Evolutionary conservation across 1,140 invertebrate species (phyloP).

Genomic region (Heliconius hewitsoni): DNA sequence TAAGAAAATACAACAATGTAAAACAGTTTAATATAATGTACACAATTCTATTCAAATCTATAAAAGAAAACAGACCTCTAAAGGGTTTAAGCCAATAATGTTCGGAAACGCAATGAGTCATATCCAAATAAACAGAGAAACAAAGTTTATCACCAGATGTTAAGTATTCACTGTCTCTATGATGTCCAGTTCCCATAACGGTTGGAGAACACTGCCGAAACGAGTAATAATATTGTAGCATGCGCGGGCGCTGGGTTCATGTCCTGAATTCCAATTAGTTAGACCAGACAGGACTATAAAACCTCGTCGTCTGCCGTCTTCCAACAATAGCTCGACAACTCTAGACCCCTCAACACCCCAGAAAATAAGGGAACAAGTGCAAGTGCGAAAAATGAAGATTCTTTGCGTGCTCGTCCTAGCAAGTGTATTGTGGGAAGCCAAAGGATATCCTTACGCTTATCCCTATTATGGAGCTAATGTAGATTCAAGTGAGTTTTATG

Average conservation of each 20-base stretch:
- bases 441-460: conserved; percentile 62
- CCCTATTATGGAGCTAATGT: conserved; percentile 65
- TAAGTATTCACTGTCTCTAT: conserved; percentile 52
- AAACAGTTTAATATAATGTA: not conserved
- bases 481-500: conserved; percentile 63
- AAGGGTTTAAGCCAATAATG: not conserved
- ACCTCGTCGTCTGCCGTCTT: conserved; percentile 45
- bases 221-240: conserved; percentile 58
- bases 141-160: conserved; percentile 43
- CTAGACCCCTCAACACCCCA: conserved; percentile 57
- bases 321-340: conserved; percentile 58
- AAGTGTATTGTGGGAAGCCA: conserved; percentile 55
- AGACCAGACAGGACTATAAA: conserved; percentile 65
- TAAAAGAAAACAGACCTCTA: too few relatives aligned
- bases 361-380: conserved; percentile 47
- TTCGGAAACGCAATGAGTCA: conserved; percentile 29
- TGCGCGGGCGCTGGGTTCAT: conserved; percentile 56
- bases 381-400: conserved; percentile 52
- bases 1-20: not conserved
- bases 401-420: conserved; percentile 48
- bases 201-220: conserved; percentile 62
- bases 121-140: conserved; percentile 39
- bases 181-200: conserved; percentile 68
- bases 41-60: not conserved
- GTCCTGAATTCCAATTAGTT: conserved; percentile 67